Conservation (phyloP, 2,113 vertebrate species). For the Tylochromis polylepis region DNA sequence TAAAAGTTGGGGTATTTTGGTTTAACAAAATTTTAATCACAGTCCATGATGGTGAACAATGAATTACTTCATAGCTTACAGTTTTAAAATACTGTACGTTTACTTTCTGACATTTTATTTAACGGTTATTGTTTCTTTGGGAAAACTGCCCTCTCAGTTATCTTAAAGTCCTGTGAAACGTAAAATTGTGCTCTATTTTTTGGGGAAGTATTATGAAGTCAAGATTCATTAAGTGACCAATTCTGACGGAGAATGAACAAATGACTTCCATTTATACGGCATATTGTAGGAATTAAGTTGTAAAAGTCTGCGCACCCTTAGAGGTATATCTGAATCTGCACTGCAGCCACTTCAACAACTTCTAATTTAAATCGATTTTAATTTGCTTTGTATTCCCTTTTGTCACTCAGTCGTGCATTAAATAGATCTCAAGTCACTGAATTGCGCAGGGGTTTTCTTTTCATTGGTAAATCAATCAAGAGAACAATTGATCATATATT, state of each 20-base stretch:
- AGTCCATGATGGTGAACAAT: neutral
- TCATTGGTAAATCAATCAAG: neutral
- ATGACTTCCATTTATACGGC: neutral
- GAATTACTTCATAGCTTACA: neutral
- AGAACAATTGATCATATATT: neutral
- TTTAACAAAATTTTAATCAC: neutral
- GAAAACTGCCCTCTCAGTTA: neutral
- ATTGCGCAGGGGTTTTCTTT: neutral
- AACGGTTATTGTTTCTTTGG: neutral
- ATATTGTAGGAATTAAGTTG: neutral
- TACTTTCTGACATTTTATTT: neutral
- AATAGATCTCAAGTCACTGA: neutral
- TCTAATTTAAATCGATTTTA: neutral
- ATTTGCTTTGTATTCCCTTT: neutral
- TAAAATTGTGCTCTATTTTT: neutral
- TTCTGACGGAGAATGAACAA: neutral
- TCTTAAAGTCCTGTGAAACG: neutral
- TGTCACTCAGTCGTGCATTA: neutral
- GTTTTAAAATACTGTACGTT: neutral
- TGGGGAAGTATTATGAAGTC: neutral
- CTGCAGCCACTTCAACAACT: neutral
- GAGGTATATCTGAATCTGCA: neutral
- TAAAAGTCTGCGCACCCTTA: neutral
- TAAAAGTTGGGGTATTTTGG: neutral
- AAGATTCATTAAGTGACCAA: neutral